Conservation (phyloP, 2,797 vertebrate genomes). For the Setipinna tenuifilis region DNA sequence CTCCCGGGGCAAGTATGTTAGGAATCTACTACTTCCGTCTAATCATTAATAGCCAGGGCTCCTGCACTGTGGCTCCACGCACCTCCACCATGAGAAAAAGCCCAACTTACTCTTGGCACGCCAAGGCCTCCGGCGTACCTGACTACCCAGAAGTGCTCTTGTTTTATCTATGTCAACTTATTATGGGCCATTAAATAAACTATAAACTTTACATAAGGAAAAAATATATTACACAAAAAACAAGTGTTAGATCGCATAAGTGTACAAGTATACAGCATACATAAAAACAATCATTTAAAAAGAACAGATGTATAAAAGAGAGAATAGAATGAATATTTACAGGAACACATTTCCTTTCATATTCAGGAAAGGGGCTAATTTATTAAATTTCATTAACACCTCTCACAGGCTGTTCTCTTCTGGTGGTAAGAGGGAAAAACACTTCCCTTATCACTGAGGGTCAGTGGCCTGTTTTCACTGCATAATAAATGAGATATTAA, state of each 20-base stretch:
- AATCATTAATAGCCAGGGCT: conserved; percentile 71
- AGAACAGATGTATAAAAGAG: conserved; percentile 27
- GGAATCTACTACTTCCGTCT: conserved; percentile 67
- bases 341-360: not conserved
- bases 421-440: not conserved
- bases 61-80: conserved; percentile 46
- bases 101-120: conserved; percentile 6
- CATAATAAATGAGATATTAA: conserved; percentile 20
- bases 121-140: conserved; percentile 23
- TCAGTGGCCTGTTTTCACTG: conserved; percentile 15
- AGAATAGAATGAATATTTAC: not conserved
- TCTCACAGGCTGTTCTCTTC: not conserved
- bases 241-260: not conserved
- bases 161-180: conserved; percentile 22
- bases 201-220: not conserved
- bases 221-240: not conserved
- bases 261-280: not conserved
- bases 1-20: conserved; percentile 61
- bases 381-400: conserved; percentile 21
- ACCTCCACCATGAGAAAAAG: conserved; percentile 47
- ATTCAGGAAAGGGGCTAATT: conserved; percentile 9
- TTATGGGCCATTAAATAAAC: not conserved
- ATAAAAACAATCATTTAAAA: not conserved
- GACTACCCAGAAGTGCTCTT: conserved; percentile 43
- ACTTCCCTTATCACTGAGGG: not conserved